Conservation (phyloP, 2,113 vertebrate species). For the Phalacrocorax carbo region DNA sequence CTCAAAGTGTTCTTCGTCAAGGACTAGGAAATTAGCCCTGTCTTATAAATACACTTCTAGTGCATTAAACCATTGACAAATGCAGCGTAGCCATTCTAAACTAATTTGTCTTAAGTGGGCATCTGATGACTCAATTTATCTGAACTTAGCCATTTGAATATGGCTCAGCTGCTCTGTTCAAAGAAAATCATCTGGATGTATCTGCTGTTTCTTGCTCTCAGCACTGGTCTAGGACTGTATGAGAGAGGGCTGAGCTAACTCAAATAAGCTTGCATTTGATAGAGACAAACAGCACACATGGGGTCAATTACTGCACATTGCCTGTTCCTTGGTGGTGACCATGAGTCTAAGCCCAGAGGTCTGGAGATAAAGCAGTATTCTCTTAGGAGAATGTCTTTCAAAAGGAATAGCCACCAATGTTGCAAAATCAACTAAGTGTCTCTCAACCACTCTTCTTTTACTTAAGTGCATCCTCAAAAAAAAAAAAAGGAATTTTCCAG, state of each 20-base stretch:
- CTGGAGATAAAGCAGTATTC: not conserved
- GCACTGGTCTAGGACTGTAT: not conserved
- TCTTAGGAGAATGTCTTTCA: not conserved
- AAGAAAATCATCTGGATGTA: not conserved
- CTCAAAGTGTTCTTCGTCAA: not conserved
- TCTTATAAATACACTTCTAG: not conserved
- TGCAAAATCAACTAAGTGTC: not conserved
- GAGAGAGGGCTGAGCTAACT: not conserved
- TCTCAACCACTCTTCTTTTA: not conserved
- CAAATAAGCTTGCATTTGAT: not conserved
- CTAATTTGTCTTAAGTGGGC: slow-evolving; percentile 7
- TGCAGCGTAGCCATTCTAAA: not conserved
- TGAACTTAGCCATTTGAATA: not conserved
- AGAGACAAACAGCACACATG: not conserved
- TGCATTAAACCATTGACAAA: slow-evolving; percentile 1
- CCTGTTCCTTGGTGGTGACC: not conserved
- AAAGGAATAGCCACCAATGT: not conserved
- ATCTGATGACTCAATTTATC: slow-evolving; percentile 8
- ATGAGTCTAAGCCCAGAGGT: not conserved
- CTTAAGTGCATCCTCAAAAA: not conserved
- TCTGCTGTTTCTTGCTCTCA: not conserved
- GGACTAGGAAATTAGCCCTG: not conserved
- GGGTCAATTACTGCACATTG: not conserved
- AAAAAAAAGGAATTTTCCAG: not conserved
- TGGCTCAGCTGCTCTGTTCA: not conserved